A percentile compares a stretch with the other conserved stretches of the same genome.
Conservation (phyloP, 2,797 vertebrate species). For the Onychomys torridus region DNA sequence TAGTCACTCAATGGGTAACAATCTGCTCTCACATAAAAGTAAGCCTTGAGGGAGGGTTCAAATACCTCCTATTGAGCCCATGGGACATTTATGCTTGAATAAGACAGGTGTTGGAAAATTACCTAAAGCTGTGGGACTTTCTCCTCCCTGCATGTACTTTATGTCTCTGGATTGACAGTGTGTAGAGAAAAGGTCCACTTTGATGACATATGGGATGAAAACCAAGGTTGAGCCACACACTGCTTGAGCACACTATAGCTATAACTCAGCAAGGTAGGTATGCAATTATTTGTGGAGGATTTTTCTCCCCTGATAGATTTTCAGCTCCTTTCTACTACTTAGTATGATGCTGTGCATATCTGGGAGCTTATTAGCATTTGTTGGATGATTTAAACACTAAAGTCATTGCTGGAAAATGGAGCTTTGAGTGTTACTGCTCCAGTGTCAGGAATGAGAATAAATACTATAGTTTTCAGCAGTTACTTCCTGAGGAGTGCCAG, state of each 20-base stretch:
- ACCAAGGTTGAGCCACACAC: not conserved
- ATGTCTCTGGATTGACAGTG: slow-evolving; percentile 26
- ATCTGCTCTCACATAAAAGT: slow-evolving; percentile 68
- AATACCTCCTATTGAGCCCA: slow-evolving; percentile 14
- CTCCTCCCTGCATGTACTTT: not conserved
- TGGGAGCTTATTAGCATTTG: not conserved
- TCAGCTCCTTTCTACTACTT: slow-evolving; percentile 5
- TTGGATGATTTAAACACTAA: slow-evolving; percentile 33
- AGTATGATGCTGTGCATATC: not conserved
- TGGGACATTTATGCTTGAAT: slow-evolving; percentile 48
- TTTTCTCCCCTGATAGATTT: not conserved
- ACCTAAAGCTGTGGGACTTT: slow-evolving; percentile 43
- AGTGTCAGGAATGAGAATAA: not conserved
- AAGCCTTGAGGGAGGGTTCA: slow-evolving; percentile 57
- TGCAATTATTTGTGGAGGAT: slow-evolving; percentile 19
- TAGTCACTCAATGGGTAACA: slow-evolving; percentile 38
- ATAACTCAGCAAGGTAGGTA: not conserved
- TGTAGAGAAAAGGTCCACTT: not conserved
- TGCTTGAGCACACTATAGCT: not conserved
- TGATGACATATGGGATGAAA: slow-evolving; percentile 36
- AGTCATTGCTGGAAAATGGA: not conserved
- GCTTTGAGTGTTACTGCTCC: not conserved
- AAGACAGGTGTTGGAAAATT: slow-evolving; percentile 56
- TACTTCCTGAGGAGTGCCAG: not conserved
- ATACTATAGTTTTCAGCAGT: not conserved